These are phyloP conservation scores for Syrista parreyssii DNA, from an alignment of 2,888 invertebrate genomes.

Conservation along the genomic window DNA sequence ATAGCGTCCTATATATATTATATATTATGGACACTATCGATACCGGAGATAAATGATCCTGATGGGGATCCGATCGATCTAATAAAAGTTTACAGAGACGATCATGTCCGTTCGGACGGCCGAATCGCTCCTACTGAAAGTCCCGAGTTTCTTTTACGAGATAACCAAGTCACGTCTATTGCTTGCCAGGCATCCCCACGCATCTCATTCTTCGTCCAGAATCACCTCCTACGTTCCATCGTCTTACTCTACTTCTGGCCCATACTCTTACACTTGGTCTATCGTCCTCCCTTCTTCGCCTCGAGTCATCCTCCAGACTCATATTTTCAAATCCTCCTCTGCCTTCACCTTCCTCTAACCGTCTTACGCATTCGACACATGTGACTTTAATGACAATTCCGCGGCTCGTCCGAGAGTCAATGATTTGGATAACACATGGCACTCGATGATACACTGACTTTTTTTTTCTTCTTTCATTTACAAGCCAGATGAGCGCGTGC, in stretches of 20 bases:
- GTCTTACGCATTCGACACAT: slow-evolving; percentile 38
- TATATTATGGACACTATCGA: background rate
- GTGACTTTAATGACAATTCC: slow-evolving; percentile 50
- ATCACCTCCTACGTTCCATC: slow-evolving; percentile 10
- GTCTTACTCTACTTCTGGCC: slow-evolving; percentile 21
- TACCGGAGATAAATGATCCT: slow-evolving; percentile 7
- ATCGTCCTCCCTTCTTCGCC: slow-evolving; percentile 1
- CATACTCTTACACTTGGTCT: slow-evolving; percentile 4
- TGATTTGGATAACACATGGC: slow-evolving; percentile 49
- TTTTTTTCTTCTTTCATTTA: background rate
- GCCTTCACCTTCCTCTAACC: slow-evolving; percentile 3
- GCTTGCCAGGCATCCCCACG: slow-evolving; percentile 24
- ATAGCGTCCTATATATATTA: background rate
- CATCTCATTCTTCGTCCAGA: slow-evolving; percentile 18
- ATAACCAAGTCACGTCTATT: slow-evolving; percentile 11
- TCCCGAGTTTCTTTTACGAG: slow-evolving; percentile 18
- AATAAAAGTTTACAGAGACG: slow-evolving; percentile 3
- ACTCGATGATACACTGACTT: background rate
- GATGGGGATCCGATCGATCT: slow-evolving; percentile 7
- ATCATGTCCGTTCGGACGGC: slow-evolving; percentile 23
- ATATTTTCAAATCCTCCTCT: slow-evolving; percentile 1
- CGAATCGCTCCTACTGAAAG: slow-evolving; percentile 28
- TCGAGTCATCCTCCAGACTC: background rate
- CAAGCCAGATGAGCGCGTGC: background rate
- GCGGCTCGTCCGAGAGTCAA: slow-evolving; percentile 39